Percentiles rank a stretch among this genome's conserved stretches.
Evolutionary conservation across 2,113 vertebrate genomes (phyloP).

Genomic region (Rissa tridactyla): DNA sequence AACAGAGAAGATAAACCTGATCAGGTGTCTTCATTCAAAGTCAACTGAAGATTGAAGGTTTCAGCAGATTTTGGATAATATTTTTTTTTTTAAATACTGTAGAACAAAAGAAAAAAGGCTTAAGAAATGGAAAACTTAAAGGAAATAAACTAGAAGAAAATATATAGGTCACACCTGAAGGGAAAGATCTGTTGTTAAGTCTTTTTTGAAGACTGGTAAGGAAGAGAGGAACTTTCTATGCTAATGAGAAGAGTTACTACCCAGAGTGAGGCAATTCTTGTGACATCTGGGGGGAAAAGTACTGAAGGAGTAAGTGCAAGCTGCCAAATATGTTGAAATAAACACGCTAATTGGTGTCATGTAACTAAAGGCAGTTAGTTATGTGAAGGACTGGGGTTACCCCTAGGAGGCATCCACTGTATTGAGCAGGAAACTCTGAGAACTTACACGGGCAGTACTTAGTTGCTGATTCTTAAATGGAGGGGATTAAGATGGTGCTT

Average conservation of each 20-base stretch:
- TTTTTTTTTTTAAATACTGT: not conserved
- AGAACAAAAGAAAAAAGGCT: not conserved
- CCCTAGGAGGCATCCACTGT: not conserved
- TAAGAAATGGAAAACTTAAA: not conserved
- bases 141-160: not conserved
- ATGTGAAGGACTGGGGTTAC: not conserved
- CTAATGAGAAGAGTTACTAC: not conserved
- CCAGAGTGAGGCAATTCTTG: not conserved
- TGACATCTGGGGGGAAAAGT: not conserved
- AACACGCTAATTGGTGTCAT: not conserved
- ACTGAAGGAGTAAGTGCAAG: not conserved
- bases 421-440: not conserved
- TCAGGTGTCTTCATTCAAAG: not conserved
- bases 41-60: not conserved
- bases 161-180: not conserved
- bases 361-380: conserved; percentile 6
- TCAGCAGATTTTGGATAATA: not conserved
- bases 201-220: not conserved
- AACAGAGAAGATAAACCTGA: not conserved
- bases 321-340: not conserved
- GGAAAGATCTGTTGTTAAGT: not conserved
- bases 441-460: not conserved
- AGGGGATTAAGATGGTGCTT: not conserved
- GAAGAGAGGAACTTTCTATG: not conserved
- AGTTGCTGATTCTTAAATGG: not conserved